Base-by-base conservation (phyloP, 2,797 vertebrate species). In the Microtus californicus region DNA sequence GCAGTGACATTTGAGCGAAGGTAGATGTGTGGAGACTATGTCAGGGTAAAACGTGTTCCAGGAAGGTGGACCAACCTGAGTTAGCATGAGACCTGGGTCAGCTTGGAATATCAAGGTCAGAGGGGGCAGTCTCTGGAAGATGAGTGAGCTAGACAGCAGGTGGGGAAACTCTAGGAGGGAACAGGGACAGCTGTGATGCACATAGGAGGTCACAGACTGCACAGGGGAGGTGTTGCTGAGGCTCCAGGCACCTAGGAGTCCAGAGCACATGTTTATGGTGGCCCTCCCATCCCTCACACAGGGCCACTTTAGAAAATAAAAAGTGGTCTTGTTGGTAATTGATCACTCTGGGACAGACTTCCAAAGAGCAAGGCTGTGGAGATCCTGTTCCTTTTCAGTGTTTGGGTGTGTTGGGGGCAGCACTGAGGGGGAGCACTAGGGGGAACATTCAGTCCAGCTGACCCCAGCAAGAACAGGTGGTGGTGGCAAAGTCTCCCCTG, bases 281-380 rank as follows among this genome's bases (percentile, higher is more conserved):
- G 27, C 65, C 6, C 0, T n/a, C 13, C 27, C 56, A 6, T 51
- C 19, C 37, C 34, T 69, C 59, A 45, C 3, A n/a, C 0, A 0
- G 71, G 45, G 10, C 63, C 78, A 5, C 54, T 76, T 74, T 21
- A 43, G 63, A 59, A 79, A 51, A 65, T 43, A 54, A 51, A 51
- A 43, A 27, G 25, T 78, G 69, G 34, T 37, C 27, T n/a, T 69
- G 63, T 63, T 17, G 19, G 2, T 48, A 25, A 65, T 15, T 48
- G 14, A 65, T 25, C 19, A 14, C 29, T 51, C 29, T 19, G 43
- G 69, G 29, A 48, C 76, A 34, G 27, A 31, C 27, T 77, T 77
- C 27, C 45, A 77, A 45, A 17, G 43, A 77, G 27, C 27, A 43
- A 21, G 40, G 5, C 37, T 31, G 31, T 27, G 80, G 27, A 45